These are phyloP conservation scores for Ammodytes dubius DNA, from an alignment of 2,113 vertebrate genomes.

Conservation along the genomic window DNA sequence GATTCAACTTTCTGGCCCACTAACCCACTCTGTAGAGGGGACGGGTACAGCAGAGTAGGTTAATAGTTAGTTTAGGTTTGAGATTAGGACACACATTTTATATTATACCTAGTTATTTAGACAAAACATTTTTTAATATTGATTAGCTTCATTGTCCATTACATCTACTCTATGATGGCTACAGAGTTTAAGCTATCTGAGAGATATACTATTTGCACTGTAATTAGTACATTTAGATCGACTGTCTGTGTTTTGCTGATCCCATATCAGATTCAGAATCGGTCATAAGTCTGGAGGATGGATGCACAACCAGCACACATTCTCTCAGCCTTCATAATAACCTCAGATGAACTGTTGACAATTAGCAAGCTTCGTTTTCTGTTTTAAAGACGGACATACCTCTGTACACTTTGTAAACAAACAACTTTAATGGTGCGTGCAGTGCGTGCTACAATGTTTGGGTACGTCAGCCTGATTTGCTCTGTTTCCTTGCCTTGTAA, in stretches of 20 bases:
- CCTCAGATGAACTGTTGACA: slow-evolving; percentile 28
- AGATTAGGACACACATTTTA: too few relatives aligned
- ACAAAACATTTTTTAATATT: slow-evolving; percentile 1
- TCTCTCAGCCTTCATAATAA: slow-evolving; percentile 1
- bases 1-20: too few relatives aligned
- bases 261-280: not conserved
- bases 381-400: slow-evolving; percentile 25
- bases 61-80: not conserved
- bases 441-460: not conserved
- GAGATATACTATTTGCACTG: not conserved
- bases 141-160: not conserved
- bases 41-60: not conserved
- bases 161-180: not conserved
- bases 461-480: slow-evolving; percentile 21
- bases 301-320: not conserved
- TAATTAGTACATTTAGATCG: not conserved
- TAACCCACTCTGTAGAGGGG: too few relatives aligned
- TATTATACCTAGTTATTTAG: not conserved
- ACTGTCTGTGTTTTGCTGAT: not conserved
- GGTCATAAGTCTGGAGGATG: not conserved
- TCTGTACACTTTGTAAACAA: slow-evolving; percentile 52
- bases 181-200: not conserved
- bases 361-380: not conserved
- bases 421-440: slow-evolving; percentile 51
- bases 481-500: slow-evolving; percentile 54